Base-by-base conservation (phyloP, 2,888 invertebrate genomes). In the Rhagonycha fulva region DNA sequence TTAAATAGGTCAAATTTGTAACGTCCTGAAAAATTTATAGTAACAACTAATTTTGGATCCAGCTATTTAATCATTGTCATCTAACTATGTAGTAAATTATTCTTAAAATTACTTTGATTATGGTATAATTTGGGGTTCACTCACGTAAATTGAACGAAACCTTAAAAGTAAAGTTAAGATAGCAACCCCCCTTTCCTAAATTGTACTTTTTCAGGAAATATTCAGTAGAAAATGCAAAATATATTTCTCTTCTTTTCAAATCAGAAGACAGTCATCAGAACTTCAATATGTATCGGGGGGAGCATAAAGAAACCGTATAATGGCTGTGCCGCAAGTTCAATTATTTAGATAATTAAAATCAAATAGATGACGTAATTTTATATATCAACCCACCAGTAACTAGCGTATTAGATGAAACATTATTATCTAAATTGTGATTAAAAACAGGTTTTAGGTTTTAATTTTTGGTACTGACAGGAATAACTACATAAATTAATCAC, bases 361-460 rank as follows among this genome's bases (percentile, higher is more conserved):
- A 70, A 74, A 68, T 60, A 11, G 66, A 66, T 75, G 77, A 77
- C 77, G 77, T 72, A 70, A 77, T 77, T 74, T 77, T 66, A 62
- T 28, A 74, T 79, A 76, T 78, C 77, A 76, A 78, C 80, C 81
- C 81, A 80, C 78, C 71, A 73, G 76, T 76, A 77, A 72, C 78
- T 78, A 78, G 74, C 71, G 74, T 74, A 76, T 76, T 76, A 77
- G 75, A 78, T 78, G 76, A 80, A 82, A 81, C 81, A 78, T 83
- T 82, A 83, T 83, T 82, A 83, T 82, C 80, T 80, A 80, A 83
- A 83, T 81, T 82, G 82, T 82, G 83, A 84, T 84, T 84, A 83
- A 80, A 80, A 84, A 84, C 84, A 81, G 83, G 84, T 84, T 84
- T 81, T 76, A 81, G 80, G 70, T 80, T 81, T 78, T 86, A 23